Conservation (phyloP, 2,113 vertebrate species). For the Saimiri boliviensis region DNA sequence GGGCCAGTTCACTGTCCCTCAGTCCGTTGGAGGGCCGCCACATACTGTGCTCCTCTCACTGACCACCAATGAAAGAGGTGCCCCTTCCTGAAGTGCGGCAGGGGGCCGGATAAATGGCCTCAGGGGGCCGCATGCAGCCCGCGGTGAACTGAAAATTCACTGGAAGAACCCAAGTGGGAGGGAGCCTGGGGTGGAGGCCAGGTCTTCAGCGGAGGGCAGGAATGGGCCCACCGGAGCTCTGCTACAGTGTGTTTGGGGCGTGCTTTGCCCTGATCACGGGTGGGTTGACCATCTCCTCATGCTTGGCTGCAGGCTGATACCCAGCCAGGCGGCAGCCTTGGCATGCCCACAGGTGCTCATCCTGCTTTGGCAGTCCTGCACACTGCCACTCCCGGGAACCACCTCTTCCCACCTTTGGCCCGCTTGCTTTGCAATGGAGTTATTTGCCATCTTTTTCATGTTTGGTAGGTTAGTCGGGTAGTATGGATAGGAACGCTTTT, state of each 20-base stretch:
- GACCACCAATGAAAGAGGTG: no score
- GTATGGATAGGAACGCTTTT: neutral
- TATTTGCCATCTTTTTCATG: neutral
- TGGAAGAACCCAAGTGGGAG: neutral
- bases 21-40: no score
- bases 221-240: neutral
- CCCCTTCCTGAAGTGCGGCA: no score
- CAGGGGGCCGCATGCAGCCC: no score
- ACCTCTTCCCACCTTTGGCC: neutral
- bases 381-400: neutral
- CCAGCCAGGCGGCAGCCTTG: neutral
- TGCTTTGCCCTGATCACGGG: accelerated
- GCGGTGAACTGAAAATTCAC: accelerated
- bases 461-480: no score
- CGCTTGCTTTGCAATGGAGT: neutral
- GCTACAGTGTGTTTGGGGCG: accelerated
- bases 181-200: neutral
- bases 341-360: neutral
- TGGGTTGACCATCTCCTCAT: accelerated
- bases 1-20: no score
- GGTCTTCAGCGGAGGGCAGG: neutral
- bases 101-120: no score
- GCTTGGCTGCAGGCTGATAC: accelerated
- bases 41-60: no score
- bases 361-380: neutral